Percentiles rank a stretch among this genome's conserved stretches.
These are phyloP conservation scores for Ectemnius cavifrons DNA, from an alignment of 2,888 invertebrate genomes.

Conservation along the genomic window DNA sequence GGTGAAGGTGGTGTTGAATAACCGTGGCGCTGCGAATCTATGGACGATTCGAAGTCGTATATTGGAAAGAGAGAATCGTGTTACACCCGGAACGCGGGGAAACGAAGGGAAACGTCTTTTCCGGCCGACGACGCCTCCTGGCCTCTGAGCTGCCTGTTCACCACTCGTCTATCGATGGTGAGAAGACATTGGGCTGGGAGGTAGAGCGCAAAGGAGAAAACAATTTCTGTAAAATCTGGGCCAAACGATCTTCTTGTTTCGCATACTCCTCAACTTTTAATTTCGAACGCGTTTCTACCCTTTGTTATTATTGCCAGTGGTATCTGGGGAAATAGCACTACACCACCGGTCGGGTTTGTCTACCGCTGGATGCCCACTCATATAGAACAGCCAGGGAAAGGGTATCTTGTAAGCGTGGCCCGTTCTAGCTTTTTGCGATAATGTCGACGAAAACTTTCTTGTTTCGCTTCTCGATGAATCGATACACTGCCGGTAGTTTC, in stretches of 20 bases:
- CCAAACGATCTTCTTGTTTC: background rate
- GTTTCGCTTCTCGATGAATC: background rate
- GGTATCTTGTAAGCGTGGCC: background rate
- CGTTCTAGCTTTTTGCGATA: background rate
- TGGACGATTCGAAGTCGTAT: background rate
- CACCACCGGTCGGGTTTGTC: background rate
- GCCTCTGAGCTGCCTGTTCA: no score
- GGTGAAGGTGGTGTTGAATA: background rate
- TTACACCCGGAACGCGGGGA: no score
- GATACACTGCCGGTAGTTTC: no score
- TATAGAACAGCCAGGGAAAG: background rate
- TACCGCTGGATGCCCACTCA: background rate
- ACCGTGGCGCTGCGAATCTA: background rate
- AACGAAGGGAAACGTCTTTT: no score
- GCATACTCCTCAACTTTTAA: background rate
- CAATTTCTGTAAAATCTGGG: constrained; percentile 9
- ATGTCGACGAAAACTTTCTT: background rate
- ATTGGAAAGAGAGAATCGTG: background rate
- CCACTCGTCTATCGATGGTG: background rate
- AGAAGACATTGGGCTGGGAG: background rate
- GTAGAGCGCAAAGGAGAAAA: background rate
- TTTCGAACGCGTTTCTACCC: background rate
- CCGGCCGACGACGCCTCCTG: no score
- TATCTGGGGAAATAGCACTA: no score
- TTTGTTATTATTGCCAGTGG: no score